Conservation (phyloP, 2,888 invertebrate genomes). For the Mactromeris polynyma region DNA sequence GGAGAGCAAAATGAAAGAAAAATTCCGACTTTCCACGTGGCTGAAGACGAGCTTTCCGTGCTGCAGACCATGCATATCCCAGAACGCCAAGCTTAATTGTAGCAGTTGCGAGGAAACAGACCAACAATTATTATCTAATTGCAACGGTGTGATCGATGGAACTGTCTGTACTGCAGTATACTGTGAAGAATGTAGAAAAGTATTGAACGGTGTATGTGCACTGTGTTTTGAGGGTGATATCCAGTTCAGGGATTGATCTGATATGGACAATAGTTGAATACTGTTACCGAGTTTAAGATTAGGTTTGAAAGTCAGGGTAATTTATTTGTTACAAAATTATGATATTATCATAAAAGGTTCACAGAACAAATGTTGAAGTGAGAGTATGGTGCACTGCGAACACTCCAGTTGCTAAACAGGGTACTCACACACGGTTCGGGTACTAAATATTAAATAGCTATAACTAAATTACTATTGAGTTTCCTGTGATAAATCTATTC, state of each 20-base stretch:
- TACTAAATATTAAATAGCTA: too few relatives aligned
- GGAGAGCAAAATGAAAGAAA: slow-evolving; percentile 60
- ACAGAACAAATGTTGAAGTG: too few relatives aligned
- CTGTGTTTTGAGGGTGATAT: slow-evolving; percentile 55
- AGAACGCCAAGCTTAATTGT: slow-evolving; percentile 43
- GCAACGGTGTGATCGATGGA: slow-evolving; percentile 44
- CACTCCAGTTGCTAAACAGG: too few relatives aligned
- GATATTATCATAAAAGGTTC: too few relatives aligned
- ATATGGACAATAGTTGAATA: too few relatives aligned
- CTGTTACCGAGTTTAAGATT: too few relatives aligned
- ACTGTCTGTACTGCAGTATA: slow-evolving; percentile 66
- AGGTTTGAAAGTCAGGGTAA: too few relatives aligned
- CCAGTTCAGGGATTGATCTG: not conserved
- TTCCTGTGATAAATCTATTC: too few relatives aligned
- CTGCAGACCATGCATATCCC: slow-evolving; percentile 33
- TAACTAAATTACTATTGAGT: too few relatives aligned
- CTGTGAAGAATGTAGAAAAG: slow-evolving; percentile 65
- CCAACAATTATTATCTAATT: slow-evolving; percentile 40
- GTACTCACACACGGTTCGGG: too few relatives aligned
- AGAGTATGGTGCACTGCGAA: too few relatives aligned
- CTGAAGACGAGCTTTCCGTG: slow-evolving; percentile 44
- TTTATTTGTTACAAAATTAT: too few relatives aligned
- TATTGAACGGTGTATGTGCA: slow-evolving; percentile 61
- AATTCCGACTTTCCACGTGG: slow-evolving; percentile 63
- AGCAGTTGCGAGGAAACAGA: slow-evolving; percentile 59